A percentile compares a stretch with the other conserved stretches of the same genome.
These are phyloP conservation scores for Lepidocyrtoides sp. DNA, from an alignment of 2,888 invertebrate genomes.

Conservation along the genomic window DNA sequence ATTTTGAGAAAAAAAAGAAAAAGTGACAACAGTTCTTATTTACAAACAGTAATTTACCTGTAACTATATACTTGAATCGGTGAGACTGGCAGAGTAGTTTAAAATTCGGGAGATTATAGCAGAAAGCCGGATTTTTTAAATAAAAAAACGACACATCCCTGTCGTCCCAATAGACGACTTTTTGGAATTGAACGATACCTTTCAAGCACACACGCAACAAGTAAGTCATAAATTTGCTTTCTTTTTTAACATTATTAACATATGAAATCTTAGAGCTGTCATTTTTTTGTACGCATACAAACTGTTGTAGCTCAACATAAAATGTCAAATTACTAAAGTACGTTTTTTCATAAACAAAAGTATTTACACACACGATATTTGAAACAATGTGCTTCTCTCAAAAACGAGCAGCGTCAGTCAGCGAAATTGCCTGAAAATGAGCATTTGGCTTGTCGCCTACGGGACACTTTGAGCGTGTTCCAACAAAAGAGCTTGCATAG, in stretches of 20 bases:
- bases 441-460: not conserved
- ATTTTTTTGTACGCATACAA: not conserved
- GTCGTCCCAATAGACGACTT: constrained; percentile 52
- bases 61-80: too few species aligned
- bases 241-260: constrained; percentile 10
- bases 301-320: not conserved
- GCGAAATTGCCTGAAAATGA: not conserved
- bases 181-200: not conserved
- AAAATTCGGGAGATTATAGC: not conserved
- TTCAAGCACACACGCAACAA: constrained; percentile 5
- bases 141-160: not conserved
- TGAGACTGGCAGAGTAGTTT: not conserved
- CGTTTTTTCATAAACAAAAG: not conserved
- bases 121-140: constrained; percentile 7
- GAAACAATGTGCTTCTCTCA: not conserved
- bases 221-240: constrained; percentile 24
- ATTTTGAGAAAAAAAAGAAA: not conserved
- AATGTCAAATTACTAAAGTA: constrained; percentile 52
- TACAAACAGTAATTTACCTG: too few species aligned
- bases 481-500: constrained; percentile 24
- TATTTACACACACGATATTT: not conserved
- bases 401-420: not conserved
- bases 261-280: constrained; percentile 3
- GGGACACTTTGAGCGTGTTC: constrained; percentile 39
- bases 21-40: not conserved